Conservation (phyloP, 2,797 vertebrate species). For the Ceyx erithaca region DNA sequence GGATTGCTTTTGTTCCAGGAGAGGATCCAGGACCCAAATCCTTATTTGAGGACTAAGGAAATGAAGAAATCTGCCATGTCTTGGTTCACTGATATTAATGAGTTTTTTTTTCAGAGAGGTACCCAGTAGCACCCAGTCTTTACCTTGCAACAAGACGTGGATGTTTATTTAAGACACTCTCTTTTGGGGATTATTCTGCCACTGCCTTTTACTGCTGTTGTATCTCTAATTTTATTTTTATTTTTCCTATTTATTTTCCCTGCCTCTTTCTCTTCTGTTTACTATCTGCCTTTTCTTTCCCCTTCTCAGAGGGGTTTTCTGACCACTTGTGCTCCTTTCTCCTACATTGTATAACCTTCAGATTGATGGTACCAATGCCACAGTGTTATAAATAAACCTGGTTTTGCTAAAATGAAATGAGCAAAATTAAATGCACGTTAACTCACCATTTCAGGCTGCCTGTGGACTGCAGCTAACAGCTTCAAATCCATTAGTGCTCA, state of each 20-base stretch:
- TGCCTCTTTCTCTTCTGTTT: not conserved
- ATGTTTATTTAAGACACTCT: not conserved
- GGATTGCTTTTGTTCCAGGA: not conserved
- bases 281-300: not conserved
- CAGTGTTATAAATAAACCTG: not conserved
- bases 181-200: not conserved
- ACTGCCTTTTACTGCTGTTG: not conserved
- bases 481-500: slow-evolving; percentile 34
- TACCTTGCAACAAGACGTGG: not conserved
- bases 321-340: not conserved
- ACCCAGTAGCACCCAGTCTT: not conserved
- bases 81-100: not conserved
- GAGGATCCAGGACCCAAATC: not conserved
- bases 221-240: not conserved
- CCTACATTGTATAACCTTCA: not conserved
- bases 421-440: not conserved
- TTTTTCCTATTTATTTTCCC: not conserved
- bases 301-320: not conserved
- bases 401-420: not conserved
- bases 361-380: not conserved
- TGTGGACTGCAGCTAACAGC: not conserved
- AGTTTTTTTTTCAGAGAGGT: not conserved
- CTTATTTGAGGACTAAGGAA: not conserved
- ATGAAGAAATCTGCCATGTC: not conserved
- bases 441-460: not conserved